A percentile compares a stretch with the other conserved stretches of the same genome.
phyloP scores from a whole-genome alignment of 35 echinoderm and acorn worm species.

The Apostichopus japonicus region DNA sequence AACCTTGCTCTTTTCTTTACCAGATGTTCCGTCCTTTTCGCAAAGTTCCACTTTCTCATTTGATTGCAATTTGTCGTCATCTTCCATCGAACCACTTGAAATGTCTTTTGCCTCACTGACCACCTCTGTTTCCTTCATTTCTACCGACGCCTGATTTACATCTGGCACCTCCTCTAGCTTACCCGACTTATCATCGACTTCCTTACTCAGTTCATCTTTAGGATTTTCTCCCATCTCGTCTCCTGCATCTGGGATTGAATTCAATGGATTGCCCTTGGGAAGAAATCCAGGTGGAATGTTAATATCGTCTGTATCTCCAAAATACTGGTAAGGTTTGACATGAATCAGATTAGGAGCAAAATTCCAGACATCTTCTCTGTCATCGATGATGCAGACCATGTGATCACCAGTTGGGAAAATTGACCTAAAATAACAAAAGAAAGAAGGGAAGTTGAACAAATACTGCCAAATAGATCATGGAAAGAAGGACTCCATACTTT shows the following conservation, averaged over 20 bases:
- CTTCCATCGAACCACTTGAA: background rate
- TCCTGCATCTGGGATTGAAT: background rate
- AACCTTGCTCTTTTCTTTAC: background rate
- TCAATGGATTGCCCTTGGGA: background rate
- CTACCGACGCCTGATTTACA: background rate
- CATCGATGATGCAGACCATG: constrained; percentile 98
- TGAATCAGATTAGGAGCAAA: constrained; percentile 86
- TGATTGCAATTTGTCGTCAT: background rate
- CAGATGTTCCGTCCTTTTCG: background rate
- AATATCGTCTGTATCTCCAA: constrained; percentile 91
- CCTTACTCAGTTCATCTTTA: background rate
- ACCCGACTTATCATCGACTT: background rate
- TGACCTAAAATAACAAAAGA: constrained; percentile 60
- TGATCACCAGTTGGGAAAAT: constrained; percentile 96
- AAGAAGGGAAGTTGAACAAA: background rate
- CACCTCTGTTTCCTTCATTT: background rate
- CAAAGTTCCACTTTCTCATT: background rate
- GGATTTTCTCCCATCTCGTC: background rate
- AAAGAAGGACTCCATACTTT: no score
- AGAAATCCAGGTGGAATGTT: constrained; percentile 79
- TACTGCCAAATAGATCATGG: background rate
- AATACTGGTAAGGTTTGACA: constrained; percentile 91
- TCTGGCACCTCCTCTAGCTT: background rate
- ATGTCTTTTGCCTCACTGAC: background rate
- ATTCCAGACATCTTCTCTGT: constrained; percentile 89